Evolutionary conservation across 2,797 vertebrate genomes (phyloP).

Genomic region (Mus minutoides): DNA sequence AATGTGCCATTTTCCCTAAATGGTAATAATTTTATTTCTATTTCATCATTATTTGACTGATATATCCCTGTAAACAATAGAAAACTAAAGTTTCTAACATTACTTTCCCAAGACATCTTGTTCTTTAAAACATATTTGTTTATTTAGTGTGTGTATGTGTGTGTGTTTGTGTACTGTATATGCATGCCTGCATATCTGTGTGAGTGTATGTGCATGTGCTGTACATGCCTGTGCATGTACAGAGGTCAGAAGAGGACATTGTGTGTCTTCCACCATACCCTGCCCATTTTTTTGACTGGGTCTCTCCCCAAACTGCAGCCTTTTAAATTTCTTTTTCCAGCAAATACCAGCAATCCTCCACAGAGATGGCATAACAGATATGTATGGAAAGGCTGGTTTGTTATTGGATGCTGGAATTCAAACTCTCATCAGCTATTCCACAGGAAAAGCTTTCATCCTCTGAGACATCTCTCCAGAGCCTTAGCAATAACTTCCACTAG

Average conservation of each 20-base stretch:
- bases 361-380: not conserved
- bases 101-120: not conserved
- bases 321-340: not conserved
- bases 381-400: not conserved
- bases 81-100: not conserved
- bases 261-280: too few relatives aligned
- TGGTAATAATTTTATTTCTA: constrained; percentile 16
- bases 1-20: constrained; percentile 35
- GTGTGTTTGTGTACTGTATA: not conserved
- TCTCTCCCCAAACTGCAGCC: not conserved
- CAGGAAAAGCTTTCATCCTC: not conserved
- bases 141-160: not conserved
- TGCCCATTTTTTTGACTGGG: not conserved
- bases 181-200: not conserved
- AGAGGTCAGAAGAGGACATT: not conserved
- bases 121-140: not conserved
- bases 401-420: not conserved
- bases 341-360: not conserved
- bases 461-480: not conserved
- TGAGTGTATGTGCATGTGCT: not conserved
- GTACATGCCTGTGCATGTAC: not conserved
- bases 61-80: not conserved
- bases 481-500: not conserved
- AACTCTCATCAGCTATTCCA: not conserved
- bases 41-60: constrained; percentile 47